Evolutionary conservation across 2,888 invertebrate species (phyloP), one percentile per base, ranked within the genome.

Genomic region (Pachliopta kotzebuea): DNA sequence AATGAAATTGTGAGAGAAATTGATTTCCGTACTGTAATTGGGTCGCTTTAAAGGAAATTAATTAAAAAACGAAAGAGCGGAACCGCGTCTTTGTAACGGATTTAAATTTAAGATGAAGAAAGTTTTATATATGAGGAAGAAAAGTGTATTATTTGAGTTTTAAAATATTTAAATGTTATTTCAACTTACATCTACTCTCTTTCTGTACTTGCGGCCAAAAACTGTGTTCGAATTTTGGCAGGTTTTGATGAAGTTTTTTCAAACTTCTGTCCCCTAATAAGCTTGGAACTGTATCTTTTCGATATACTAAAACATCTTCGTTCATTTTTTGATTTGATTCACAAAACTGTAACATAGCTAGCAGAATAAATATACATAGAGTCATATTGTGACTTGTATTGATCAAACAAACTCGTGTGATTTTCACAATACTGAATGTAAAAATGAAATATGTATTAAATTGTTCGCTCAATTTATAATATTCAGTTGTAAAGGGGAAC

Each of bases 131-230:
- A n/a, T 21, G 8, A 23, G 50, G 7, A n/a, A 52, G 14, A 14
- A 26, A 52, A 23, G 0, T 52, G 7, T 21, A 20, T 2, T 20
- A 9, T n/a, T 31, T 31, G 18, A 17, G 55, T 17, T 24, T 20
- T 31, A 17, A n/a, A 21, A 23, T 52, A 21, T 52, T 49, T 17
- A 24, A 17, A 24, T 18, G 24, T 21, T 4, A 17, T 54, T 55
- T 8, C 17, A 61, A 85, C 90, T 90, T 74, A 90, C 90, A 90
- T 68, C 88, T 74, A 63, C 84, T 83, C 64, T 90, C 90, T 66
- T 87, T 90, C 45, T 83, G 81, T n/a, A 69, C 69, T 7, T 81
- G 77, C 0, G 83, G 82, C 90, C 90, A 88, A 72, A 90, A 86
- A 17, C 76, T 77, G 0, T 74, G 67, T 49, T 81, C 80, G 3